These are phyloP conservation scores for Lordiphosa andalusiaca DNA, from an alignment of 2,888 invertebrate genomes.

Conservation along the genomic window DNA sequence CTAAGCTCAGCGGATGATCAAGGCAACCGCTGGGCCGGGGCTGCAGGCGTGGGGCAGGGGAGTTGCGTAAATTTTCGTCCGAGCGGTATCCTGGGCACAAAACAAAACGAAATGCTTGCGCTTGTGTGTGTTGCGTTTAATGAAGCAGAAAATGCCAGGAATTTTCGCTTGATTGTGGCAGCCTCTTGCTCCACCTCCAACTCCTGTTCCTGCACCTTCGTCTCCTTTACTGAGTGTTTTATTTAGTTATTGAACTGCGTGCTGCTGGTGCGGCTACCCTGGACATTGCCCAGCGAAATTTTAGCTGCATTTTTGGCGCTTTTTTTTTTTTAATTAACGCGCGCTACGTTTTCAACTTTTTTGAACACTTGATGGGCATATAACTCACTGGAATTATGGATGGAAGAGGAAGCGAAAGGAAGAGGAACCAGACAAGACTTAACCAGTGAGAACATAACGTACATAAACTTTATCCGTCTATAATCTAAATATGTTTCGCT, in stretches of 20 bases:
- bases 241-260: constrained; percentile 71
- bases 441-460: constrained; percentile 44
- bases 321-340: constrained; percentile 68
- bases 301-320: constrained; percentile 71
- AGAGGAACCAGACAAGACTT: constrained; percentile 9
- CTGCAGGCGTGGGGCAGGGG: too few species aligned
- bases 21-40: constrained; percentile 14
- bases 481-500: constrained; percentile 72
- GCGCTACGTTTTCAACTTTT: constrained; percentile 64
- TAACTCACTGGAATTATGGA: constrained; percentile 71
- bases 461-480: constrained; percentile 75
- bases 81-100: constrained; percentile 24
- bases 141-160: constrained; percentile 72
- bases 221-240: constrained; percentile 53
- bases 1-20: constrained; percentile 60
- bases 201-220: constrained; percentile 3
- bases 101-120: constrained; percentile 66
- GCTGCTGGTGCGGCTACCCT: constrained; percentile 29
- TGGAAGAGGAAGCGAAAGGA: constrained; percentile 28
- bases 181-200: constrained; percentile 12
- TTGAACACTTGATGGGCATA: constrained; percentile 63
- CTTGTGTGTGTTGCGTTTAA: constrained; percentile 62
- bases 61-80: constrained; percentile 49
- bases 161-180: constrained; percentile 69
- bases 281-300: constrained; percentile 49